phyloP scores from a whole-genome alignment of 1,140 invertebrate genomes.

The Helicoverpa armigera region DNA sequence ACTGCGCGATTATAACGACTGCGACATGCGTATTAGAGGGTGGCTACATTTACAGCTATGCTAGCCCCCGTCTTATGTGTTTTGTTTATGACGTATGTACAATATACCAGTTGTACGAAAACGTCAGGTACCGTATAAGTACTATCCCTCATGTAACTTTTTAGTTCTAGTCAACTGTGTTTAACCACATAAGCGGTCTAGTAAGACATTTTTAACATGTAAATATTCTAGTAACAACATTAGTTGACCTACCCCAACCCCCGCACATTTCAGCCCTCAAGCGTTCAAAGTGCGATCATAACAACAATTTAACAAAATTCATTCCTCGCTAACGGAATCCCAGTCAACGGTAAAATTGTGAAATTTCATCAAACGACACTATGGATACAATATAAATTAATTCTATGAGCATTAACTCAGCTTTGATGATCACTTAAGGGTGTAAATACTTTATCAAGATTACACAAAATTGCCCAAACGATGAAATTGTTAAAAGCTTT shows the following conservation, averaged over 20 bases:
- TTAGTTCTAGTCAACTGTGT: too few relatives aligned
- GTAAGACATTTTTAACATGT: too few relatives aligned
- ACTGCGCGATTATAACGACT: neutral
- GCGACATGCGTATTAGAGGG: neutral
- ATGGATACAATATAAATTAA: constrained; percentile 10
- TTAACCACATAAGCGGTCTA: too few relatives aligned
- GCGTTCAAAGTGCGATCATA: neutral
- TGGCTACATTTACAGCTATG: neutral
- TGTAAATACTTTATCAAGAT: constrained; percentile 15
- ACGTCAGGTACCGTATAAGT: too few relatives aligned
- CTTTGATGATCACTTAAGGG: constrained; percentile 8
- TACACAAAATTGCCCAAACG: neutral
- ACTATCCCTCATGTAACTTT: too few relatives aligned
- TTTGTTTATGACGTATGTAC: too few relatives aligned
- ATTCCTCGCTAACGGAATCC: neutral
- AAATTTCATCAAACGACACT: neutral
- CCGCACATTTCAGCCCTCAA: too few relatives aligned
- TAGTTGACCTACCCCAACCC: too few relatives aligned
- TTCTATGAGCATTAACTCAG: neutral
- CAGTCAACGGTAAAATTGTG: neutral
- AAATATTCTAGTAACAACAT: too few relatives aligned
- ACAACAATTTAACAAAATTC: neutral
- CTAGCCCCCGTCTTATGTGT: too few relatives aligned
- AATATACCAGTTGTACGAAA: too few relatives aligned
- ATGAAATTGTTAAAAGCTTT: constrained; percentile 1